Evolutionary conservation across 2,888 invertebrate species (phyloP).

Genomic region (Digitonthophagus gazella): DNA sequence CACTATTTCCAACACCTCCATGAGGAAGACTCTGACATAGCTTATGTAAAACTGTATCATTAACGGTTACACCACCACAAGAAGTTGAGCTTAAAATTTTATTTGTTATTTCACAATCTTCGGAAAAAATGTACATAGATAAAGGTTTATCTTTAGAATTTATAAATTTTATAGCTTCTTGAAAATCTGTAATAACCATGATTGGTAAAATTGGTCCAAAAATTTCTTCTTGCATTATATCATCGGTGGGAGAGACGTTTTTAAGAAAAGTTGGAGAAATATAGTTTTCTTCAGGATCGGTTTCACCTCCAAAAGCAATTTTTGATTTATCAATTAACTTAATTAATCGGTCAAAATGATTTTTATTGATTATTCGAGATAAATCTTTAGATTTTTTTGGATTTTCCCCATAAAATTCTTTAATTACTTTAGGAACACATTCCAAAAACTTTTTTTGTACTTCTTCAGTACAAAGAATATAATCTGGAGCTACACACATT

Average conservation of each 20-base stretch:
- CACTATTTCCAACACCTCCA: slow-evolving; percentile 94
- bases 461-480: slow-evolving; percentile 76
- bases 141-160: slow-evolving; percentile 87
- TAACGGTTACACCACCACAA: slow-evolving; percentile 78
- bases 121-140: slow-evolving; percentile 82
- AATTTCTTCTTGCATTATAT: slow-evolving; percentile 87
- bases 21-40: slow-evolving; percentile 90
- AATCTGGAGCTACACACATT: slow-evolving; percentile 96
- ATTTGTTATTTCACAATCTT: slow-evolving; percentile 57
- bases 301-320: slow-evolving; percentile 76
- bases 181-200: slow-evolving; percentile 74
- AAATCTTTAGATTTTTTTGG: slow-evolving; percentile 78
- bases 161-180: slow-evolving; percentile 88
- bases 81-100: slow-evolving; percentile 69
- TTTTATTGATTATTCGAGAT: slow-evolving; percentile 79
- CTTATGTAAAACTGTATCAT: slow-evolving; percentile 83
- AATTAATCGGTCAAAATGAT: slow-evolving; percentile 77
- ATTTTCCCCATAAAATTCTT: slow-evolving; percentile 82
- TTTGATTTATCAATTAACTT: slow-evolving; percentile 67
- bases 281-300: slow-evolving; percentile 70
- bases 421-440: slow-evolving; percentile 58
- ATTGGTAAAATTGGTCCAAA: slow-evolving; percentile 96
- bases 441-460: slow-evolving; percentile 60
- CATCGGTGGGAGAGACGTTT: slow-evolving; percentile 73
- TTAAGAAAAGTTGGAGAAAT: slow-evolving; percentile 82